A percentile compares a stretch with the other conserved stretches of the same genome.
Evolutionary conservation across 2,113 vertebrate genomes (phyloP).

Genomic region (Mirza zaza): DNA sequence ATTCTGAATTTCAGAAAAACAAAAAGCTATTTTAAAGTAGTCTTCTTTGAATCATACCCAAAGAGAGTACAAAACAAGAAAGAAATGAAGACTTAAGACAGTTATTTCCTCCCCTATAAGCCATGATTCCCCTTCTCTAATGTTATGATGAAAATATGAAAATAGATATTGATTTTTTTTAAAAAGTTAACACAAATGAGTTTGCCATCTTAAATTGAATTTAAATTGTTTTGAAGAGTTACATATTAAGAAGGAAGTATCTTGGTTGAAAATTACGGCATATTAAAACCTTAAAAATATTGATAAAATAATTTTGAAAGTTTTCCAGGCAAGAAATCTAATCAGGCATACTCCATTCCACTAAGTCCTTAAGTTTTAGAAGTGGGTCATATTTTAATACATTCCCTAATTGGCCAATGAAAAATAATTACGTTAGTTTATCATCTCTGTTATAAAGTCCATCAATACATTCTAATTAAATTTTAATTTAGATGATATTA

Average conservation of each 20-base stretch:
- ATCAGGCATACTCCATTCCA: neutral
- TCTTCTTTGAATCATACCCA: neutral
- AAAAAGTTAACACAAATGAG: neutral
- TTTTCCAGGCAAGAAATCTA: neutral
- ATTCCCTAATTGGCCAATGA: neutral
- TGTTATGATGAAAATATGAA: neutral
- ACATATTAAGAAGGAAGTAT: neutral
- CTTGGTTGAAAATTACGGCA: neutral
- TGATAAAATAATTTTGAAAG: neutral
- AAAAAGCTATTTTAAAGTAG: slow-evolving; percentile 28
- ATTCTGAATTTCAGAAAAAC: slow-evolving; percentile 14
- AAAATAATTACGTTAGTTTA: neutral
- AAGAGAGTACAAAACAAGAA: neutral
- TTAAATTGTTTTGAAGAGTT: neutral
- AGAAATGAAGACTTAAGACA: neutral
- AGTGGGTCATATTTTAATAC: neutral
- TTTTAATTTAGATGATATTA: neutral
- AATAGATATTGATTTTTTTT: neutral
- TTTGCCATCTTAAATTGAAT: neutral
- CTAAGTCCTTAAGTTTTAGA: neutral
- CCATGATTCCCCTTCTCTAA: neutral
- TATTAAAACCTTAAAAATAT: neutral
- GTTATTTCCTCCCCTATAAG: slow-evolving; percentile 2
- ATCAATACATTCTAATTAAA: neutral
- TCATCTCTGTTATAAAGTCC: neutral